A percentile compares a stretch with the other conserved stretches of the same genome.
phyloP scores from a whole-genome alignment of 1,140 invertebrate genomes.

The Aricia agestis region DNA sequence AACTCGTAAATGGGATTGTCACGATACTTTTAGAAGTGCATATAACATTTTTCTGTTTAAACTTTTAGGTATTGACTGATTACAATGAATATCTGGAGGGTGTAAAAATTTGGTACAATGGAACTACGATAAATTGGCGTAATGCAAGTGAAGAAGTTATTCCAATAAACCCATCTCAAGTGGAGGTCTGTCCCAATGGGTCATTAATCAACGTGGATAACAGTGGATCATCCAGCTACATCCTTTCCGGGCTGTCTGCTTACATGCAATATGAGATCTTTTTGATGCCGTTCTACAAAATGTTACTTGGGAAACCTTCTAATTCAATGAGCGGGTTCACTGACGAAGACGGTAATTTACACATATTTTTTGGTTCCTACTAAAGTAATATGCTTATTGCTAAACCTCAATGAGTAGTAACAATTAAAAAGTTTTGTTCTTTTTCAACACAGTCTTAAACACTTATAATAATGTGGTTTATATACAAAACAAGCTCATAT shows the following conservation, averaged over 20 bases:
- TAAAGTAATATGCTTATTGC: no score
- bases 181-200: conserved; percentile 57
- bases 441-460: no score
- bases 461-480: no score
- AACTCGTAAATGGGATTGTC: background rate
- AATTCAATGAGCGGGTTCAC: conserved; percentile 84
- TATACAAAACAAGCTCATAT: background rate
- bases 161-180: conserved; percentile 46
- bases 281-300: conserved; percentile 86
- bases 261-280: conserved; percentile 87
- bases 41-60: conserved; percentile 9
- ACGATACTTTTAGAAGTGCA: background rate
- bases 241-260: conserved; percentile 80
- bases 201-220: conserved; percentile 80
- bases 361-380: conserved; percentile 14
- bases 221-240: conserved; percentile 77
- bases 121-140: conserved; percentile 63
- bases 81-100: conserved; percentile 87
- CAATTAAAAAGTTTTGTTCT: no score
- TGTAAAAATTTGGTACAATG: conserved; percentile 91
- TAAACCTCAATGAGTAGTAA: no score
- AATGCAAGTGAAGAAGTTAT: conserved; percentile 52
- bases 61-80: conserved; percentile 70
- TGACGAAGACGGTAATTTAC: conserved; percentile 82
- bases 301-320: conserved; percentile 85